Conservation (phyloP, 2,113 vertebrate species). For the Clarias batrachus region DNA sequence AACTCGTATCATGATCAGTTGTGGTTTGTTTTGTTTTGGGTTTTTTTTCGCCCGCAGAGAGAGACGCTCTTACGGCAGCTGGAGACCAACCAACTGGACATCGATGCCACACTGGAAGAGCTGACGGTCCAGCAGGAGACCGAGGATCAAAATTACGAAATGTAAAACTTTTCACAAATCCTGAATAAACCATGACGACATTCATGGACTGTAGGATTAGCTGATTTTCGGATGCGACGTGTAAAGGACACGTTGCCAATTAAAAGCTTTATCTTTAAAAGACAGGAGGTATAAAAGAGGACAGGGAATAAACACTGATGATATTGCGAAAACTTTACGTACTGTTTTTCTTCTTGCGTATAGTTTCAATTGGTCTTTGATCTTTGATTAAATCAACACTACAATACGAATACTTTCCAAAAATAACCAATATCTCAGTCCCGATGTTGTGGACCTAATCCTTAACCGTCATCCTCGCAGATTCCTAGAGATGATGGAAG, state of each 20-base stretch:
- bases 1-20: neutral
- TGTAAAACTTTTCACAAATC: constrained; percentile 70
- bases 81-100: constrained; percentile 97
- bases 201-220: neutral
- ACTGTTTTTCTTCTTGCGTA: too few species aligned
- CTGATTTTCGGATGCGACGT: neutral
- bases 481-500: constrained; percentile 91
- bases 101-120: constrained; percentile 95
- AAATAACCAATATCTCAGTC: too few species aligned
- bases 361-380: too few species aligned
- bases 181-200: neutral
- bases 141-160: constrained; percentile 95
- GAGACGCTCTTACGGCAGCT: constrained; percentile 94
- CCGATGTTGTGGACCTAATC: neutral
- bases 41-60: constrained; percentile 72
- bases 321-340: too few species aligned
- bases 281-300: too few species aligned
- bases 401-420: too few species aligned
- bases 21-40: neutral
- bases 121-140: constrained; percentile 94
- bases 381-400: too few species aligned
- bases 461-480: constrained; percentile 62
- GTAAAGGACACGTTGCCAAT: neutral
- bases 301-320: too few species aligned
- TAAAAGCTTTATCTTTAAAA: too few species aligned